Base-by-base conservation (phyloP, 1,140 invertebrate species). In the Calephelis nemesis region DNA sequence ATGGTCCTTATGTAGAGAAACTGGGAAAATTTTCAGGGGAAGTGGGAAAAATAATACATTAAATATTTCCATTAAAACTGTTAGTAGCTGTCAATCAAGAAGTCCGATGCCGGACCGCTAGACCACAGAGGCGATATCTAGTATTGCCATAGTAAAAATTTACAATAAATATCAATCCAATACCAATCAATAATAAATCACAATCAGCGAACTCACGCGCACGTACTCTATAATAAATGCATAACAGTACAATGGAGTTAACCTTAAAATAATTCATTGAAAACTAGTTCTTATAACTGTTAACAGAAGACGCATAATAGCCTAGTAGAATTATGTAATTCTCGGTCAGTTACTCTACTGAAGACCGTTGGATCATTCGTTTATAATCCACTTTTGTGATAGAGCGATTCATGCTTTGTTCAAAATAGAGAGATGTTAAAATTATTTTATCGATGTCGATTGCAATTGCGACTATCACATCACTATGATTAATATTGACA, bases 321-420 rank as follows among this genome's bases (percentile, higher is more conserved):
- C 13, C 7, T 48, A 45, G 45, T 47, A 8, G 5, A 11, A 10
- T 63, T 19, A 15, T 63, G 62, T 47, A 30, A 63, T 63, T 19
- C 11, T 15, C 45, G 45, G 47, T 63, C 62, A 63, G 62, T 63
- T 19, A 39, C 47, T 66, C 10, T 39, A 47, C 42, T 63, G 65
- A 70, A 74, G 63, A 71, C 65, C 71, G 65, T 70, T 76, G 68
- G 70, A 65, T 47, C 70, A 69, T 75, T 74, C 63, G 62, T 70
- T 71, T 70, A 66, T 72, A 76, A 74, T 78, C 74, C 70, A 69
- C 67, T 76, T 74, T 76, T 74, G 76, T 72, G 47, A 73, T 73
- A 72, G 65, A 75, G 71, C 74, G 73, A 81, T 81, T 78, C 71
- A 62, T 63, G 67, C 60, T 72, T 39, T 52, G 74, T 71, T 49